Percentiles rank a stretch among this genome's conserved stretches.
phyloP scores from a whole-genome alignment of 2,113 vertebrate species.

The Rutilus rutilus region DNA sequence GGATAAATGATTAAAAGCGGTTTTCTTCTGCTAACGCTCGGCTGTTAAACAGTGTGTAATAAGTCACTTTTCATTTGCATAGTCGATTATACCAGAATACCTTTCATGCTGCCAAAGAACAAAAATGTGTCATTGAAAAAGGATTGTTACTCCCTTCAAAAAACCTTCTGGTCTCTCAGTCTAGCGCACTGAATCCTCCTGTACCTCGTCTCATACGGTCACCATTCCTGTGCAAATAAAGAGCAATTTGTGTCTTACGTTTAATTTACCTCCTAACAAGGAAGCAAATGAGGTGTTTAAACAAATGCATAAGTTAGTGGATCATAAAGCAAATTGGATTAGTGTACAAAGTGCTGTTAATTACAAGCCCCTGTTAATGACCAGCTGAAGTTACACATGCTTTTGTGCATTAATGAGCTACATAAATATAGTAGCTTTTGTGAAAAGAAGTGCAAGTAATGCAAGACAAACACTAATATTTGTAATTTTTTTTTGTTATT shows the following conservation, averaged over 20 bases:
- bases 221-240: conserved; percentile 58
- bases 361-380: conserved; percentile 72
- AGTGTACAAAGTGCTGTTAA: conserved; percentile 76
- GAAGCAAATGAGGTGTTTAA: conserved; percentile 74
- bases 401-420: conserved; percentile 70
- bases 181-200: background rate
- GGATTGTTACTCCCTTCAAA: conserved; percentile 16
- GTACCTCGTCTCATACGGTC: conserved; percentile 48
- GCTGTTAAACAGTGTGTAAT: background rate
- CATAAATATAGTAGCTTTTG: conserved; percentile 59
- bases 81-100: background rate
- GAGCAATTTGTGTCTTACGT: conserved; percentile 61
- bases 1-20: conserved; percentile 13
- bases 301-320: conserved; percentile 75
- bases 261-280: conserved; percentile 78
- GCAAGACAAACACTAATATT: background rate
- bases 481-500: too few species aligned
- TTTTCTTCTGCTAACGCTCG: background rate
- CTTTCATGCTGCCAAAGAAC: background rate
- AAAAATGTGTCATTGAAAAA: conserved; percentile 24
- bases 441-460: conserved; percentile 35
- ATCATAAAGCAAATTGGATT: conserved; percentile 81
- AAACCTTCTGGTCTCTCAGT: background rate
- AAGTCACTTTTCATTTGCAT: background rate
- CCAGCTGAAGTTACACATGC: conserved; percentile 73